Evolutionary conservation across 2,797 vertebrate genomes (phyloP).

Genomic region (Helicolenus hilgendorfi): DNA sequence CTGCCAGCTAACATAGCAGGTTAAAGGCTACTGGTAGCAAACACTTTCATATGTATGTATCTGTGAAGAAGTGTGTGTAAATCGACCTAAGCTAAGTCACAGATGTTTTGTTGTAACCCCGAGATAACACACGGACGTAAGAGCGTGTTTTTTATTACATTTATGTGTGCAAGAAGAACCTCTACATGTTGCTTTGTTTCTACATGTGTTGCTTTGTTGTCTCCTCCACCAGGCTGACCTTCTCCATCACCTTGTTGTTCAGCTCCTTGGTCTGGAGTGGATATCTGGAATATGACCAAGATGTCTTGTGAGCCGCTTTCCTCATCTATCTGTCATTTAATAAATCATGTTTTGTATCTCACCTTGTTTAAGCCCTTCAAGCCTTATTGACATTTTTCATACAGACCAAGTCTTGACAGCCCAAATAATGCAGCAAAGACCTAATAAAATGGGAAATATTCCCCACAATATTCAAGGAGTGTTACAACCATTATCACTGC

Average conservation of each 20-base stretch:
- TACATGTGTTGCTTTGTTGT: background rate
- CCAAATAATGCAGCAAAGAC: background rate
- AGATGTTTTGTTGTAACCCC: background rate
- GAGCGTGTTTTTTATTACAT: background rate
- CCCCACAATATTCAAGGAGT: background rate
- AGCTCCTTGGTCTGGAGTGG: constrained; percentile 75
- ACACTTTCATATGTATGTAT: background rate
- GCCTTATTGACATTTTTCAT: background rate
- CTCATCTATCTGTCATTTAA: background rate
- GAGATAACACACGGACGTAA: background rate
- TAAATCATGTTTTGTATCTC: background rate
- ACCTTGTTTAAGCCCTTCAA: background rate
- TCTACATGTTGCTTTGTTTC: background rate
- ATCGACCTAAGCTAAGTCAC: background rate
- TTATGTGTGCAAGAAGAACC: background rate
- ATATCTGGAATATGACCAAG: constrained; percentile 89
- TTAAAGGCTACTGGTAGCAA: background rate
- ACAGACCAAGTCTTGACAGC: background rate
- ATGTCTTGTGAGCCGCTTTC: constrained; percentile 83
- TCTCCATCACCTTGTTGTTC: constrained; percentile 62
- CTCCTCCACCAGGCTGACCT: constrained; percentile 65
- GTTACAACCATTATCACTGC: background rate
- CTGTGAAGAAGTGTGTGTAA: background rate
- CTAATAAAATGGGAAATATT: background rate
- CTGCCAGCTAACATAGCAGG: constrained; percentile 29